Conservation (phyloP, 1,140 invertebrate species). For the Asbolus verrucosus region DNA sequence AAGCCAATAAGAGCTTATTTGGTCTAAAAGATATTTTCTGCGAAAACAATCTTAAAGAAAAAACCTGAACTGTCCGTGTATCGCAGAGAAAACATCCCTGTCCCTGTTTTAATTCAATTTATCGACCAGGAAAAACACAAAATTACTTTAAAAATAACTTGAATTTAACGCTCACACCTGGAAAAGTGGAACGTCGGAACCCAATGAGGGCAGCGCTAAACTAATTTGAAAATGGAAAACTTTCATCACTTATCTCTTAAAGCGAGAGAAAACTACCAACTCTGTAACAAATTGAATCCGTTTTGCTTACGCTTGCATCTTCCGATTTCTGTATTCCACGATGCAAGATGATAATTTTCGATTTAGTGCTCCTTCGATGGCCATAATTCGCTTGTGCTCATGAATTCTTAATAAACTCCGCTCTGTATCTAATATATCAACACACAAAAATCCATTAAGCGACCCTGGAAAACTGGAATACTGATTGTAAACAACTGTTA, state of each 20-base stretch:
- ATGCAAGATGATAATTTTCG: slow-evolving; percentile 25
- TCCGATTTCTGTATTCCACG: slow-evolving; percentile 5
- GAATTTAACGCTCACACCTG: slow-evolving; percentile 19
- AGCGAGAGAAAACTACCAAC: slow-evolving; percentile 42
- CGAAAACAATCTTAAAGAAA: slow-evolving; percentile 13
- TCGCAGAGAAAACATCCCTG: background rate
- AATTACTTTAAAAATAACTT: slow-evolving; percentile 13
- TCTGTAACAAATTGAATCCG: slow-evolving; percentile 38
- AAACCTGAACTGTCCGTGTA: background rate
- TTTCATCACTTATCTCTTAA: slow-evolving; percentile 48
- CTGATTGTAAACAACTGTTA: background rate
- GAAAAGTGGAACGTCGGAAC: slow-evolving; percentile 8
- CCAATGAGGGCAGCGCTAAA: slow-evolving; percentile 38
- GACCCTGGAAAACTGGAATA: slow-evolving; percentile 1
- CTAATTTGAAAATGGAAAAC: slow-evolving; percentile 52
- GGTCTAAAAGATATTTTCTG: slow-evolving; percentile 2
- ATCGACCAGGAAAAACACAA: background rate
- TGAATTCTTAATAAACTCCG: slow-evolving; percentile 26
- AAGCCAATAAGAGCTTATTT: slow-evolving; percentile 26
- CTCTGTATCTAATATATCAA: slow-evolving; percentile 25
- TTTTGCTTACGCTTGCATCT: slow-evolving; percentile 13
- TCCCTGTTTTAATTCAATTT: slow-evolving; percentile 15
- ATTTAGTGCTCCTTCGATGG: slow-evolving; percentile 13
- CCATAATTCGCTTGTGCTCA: slow-evolving; percentile 19
- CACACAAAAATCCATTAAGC: slow-evolving; percentile 19